Percentiles rank a stretch among this genome's conserved stretches.
phyloP scores from a whole-genome alignment of 2,113 vertebrate genomes.

The Sprattus sprattus region DNA sequence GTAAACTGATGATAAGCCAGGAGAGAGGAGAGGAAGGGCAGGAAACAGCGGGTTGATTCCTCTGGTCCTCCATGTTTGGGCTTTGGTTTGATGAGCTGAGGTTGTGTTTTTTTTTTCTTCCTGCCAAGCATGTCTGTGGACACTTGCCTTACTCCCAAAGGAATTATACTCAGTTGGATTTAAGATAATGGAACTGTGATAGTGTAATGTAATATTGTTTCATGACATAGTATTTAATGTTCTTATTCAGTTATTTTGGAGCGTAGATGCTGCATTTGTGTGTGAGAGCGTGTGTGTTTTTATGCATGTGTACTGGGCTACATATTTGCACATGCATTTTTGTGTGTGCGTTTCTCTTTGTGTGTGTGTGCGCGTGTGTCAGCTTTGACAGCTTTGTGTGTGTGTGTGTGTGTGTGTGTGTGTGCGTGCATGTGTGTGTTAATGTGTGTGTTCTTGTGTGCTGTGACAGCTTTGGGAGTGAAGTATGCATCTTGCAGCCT shows the following conservation, averaged over 20 bases:
- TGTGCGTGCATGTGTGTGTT: neutral
- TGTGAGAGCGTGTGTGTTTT: neutral
- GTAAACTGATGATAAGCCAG: constrained; percentile 56
- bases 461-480: constrained; percentile 38
- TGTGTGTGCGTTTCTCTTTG: neutral
- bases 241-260: neutral
- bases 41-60: constrained; percentile 43
- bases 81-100: neutral
- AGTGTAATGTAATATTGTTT: neutral
- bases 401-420: neutral
- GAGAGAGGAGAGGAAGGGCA: constrained; percentile 31
- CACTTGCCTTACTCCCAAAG: neutral
- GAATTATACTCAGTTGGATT: neutral
- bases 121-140: neutral
- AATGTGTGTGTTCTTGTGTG: no score
- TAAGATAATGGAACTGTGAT: neutral
- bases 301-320: neutral
- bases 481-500: constrained; percentile 58
- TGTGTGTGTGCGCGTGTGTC: no score
- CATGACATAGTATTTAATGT: neutral
- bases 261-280: neutral
- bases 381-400: neutral
- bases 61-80: constrained; percentile 10
- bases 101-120: neutral
- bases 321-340: neutral